Conservation (phyloP, 2,888 invertebrate genomes). For the Hirtodrosophila confusa region DNA sequence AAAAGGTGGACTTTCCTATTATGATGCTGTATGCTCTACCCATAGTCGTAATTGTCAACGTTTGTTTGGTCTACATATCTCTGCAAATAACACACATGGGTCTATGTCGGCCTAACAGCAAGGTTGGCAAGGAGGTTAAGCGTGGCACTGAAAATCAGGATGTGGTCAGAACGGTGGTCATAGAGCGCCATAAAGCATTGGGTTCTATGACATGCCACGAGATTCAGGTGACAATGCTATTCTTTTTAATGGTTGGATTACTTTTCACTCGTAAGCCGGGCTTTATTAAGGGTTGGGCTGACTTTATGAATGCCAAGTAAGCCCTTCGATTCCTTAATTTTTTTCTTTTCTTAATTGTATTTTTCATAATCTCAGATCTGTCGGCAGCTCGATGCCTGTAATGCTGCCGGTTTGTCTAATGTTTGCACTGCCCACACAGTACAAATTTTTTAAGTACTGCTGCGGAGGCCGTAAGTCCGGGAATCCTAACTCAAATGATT, state of each 20-base stretch:
- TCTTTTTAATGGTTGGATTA: conserved; percentile 89
- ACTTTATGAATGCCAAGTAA: conserved; percentile 76
- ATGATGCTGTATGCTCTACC: conserved; percentile 71
- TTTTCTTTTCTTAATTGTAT: neutral
- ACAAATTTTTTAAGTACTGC: conserved; percentile 89
- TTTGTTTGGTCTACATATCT: conserved; percentile 44
- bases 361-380: conserved; percentile 38
- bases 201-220: conserved; percentile 92
- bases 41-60: conserved; percentile 49
- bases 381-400: conserved; percentile 87
- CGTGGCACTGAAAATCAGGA: conserved; percentile 86
- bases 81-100: conserved; percentile 78
- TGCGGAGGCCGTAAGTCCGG: conserved; percentile 70
- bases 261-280: conserved; percentile 95
- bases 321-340: neutral
- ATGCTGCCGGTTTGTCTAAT: conserved; percentile 90
- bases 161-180: conserved; percentile 86
- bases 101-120: conserved; percentile 67
- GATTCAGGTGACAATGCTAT: conserved; percentile 88
- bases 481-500: rapidly evolving
- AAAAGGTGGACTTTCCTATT: conserved; percentile 67
- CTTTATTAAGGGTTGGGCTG: conserved; percentile 93
- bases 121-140: conserved; percentile 40
- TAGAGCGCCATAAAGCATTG: conserved; percentile 86
- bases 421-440: conserved; percentile 91